phyloP scores from a whole-genome alignment of 2,113 vertebrate genomes.

The Hemiprocne comata region DNA sequence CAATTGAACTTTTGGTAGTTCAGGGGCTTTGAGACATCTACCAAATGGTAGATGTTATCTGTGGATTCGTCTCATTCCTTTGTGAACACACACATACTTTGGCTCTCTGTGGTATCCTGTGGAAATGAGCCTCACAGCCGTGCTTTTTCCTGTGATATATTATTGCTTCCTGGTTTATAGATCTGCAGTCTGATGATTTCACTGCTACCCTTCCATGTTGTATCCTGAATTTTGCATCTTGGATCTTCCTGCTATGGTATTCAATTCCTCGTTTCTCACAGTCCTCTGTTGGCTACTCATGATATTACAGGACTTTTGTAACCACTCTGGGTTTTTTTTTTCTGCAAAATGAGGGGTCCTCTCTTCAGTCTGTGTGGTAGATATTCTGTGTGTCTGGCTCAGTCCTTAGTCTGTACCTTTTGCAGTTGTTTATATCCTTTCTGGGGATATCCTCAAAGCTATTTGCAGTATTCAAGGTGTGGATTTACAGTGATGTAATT shows the following conservation, averaged over 20 bases:
- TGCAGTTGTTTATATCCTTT: neutral
- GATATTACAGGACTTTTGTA: neutral
- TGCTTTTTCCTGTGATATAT: neutral
- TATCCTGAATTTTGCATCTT: neutral
- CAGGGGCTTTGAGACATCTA: neutral
- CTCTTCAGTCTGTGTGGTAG: neutral
- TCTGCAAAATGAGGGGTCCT: neutral
- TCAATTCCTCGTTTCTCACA: neutral
- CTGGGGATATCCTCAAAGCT: neutral
- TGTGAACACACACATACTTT: neutral
- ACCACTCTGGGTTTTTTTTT: accelerated
- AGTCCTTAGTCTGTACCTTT: neutral
- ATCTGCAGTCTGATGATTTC: neutral
- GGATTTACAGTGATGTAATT: neutral
- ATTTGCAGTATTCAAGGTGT: neutral
- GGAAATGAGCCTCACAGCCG: neutral
- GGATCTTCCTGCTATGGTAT: neutral
- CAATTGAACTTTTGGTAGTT: neutral
- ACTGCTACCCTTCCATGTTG: neutral
- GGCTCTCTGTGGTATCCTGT: neutral
- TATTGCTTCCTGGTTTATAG: neutral
- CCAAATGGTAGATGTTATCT: neutral
- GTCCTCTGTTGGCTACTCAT: neutral
- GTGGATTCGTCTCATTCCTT: neutral
- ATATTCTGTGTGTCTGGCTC: neutral